Conservation (phyloP, 2,888 invertebrate species). For the Steinernema scapterisci region DNA sequence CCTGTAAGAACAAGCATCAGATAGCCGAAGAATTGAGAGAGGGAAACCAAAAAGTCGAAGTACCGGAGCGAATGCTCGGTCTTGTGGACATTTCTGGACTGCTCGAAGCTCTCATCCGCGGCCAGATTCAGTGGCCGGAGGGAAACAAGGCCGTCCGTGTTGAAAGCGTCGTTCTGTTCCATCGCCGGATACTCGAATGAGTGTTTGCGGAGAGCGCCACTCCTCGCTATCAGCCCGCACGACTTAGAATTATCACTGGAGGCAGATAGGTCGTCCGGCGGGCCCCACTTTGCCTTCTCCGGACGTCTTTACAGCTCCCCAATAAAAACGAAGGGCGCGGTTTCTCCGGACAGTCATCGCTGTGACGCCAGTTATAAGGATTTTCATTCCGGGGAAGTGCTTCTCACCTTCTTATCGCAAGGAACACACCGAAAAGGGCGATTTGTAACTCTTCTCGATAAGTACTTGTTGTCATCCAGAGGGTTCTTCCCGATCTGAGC, state of each 20-base stretch:
- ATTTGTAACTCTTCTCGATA: no score
- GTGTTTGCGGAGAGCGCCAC: constrained; percentile 19
- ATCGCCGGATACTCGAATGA: constrained; percentile 4
- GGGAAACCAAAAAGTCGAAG: constrained; percentile 42
- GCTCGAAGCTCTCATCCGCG: not conserved
- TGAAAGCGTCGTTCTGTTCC: constrained; percentile 22
- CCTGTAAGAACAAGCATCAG: constrained; percentile 46
- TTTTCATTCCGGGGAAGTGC: not conserved
- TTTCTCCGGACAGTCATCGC: not conserved
- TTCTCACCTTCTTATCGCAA: no score
- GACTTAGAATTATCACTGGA: constrained; percentile 21
- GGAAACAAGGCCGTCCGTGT: not conserved
- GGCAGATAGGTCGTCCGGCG: not conserved
- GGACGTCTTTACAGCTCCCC: constrained; percentile 10
- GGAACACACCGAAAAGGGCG: no score
- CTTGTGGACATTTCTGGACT: not conserved
- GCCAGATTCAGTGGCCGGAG: not conserved
- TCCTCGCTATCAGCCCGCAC: constrained; percentile 23
- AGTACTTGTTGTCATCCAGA: no score
- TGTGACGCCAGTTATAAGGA: not conserved
- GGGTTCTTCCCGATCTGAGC: no score
- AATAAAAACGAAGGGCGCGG: constrained; percentile 19
- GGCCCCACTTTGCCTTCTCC: constrained; percentile 4
- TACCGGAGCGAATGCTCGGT: constrained; percentile 23
- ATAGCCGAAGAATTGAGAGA: constrained; percentile 52